Percentiles rank a stretch among this genome's conserved stretches.
These are phyloP conservation scores for Pseudomyrmex flavicornis DNA, from an alignment of 1,140 invertebrate genomes.

Conservation along the genomic window DNA sequence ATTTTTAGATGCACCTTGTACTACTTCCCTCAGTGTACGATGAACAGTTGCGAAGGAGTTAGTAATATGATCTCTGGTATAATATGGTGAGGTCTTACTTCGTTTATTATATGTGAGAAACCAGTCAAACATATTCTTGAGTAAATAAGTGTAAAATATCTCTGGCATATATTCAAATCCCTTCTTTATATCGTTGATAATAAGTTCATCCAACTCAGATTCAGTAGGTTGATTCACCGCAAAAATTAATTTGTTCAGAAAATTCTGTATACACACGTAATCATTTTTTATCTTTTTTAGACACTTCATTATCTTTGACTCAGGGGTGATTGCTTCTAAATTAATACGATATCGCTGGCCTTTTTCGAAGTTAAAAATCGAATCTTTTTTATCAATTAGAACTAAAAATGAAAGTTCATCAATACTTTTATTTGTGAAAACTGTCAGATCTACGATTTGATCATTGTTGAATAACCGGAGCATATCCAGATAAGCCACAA, in stretches of 20 bases:
- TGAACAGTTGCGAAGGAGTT: background rate
- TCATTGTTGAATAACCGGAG: background rate
- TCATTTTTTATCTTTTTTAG: background rate
- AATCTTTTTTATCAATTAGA: background rate
- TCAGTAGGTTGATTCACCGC: slow-evolving; percentile 8
- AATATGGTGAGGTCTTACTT: slow-evolving; percentile 11
- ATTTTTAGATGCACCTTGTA: no score
- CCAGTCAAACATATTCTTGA: slow-evolving; percentile 12
- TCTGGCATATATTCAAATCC: background rate
- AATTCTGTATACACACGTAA: background rate
- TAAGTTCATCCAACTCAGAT: background rate
- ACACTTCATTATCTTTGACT: no score
- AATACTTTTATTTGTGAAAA: slow-evolving; percentile 21
- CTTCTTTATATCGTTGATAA: background rate
- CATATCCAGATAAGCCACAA: background rate
- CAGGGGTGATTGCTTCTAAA: no score
- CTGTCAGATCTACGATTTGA: slow-evolving; percentile 1
- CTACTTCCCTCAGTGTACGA: no score
- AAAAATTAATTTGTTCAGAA: slow-evolving; percentile 36
- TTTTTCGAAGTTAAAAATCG: slow-evolving; percentile 12
- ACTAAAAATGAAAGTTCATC: background rate
- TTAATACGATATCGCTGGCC: slow-evolving; percentile 16
- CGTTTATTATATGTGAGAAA: background rate
- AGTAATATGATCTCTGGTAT: background rate
- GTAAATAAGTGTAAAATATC: slow-evolving; percentile 11